Evolutionary conservation across 2,888 invertebrate genomes (phyloP).

Genomic region (Parnassius apollo): DNA sequence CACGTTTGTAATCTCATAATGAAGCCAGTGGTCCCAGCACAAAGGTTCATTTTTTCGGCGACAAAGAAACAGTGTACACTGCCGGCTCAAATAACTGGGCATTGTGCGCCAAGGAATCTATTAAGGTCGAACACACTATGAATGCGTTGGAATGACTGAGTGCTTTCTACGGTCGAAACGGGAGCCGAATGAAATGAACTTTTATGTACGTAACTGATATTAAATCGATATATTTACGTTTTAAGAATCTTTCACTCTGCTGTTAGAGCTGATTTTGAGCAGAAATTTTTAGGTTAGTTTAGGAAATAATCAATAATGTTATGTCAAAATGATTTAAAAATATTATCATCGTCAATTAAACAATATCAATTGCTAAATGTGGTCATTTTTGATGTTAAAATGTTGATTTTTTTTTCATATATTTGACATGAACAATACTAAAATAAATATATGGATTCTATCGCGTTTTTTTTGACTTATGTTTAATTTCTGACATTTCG

Average conservation of each 20-base stretch:
- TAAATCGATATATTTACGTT: constrained; percentile 36
- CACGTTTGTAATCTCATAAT: constrained; percentile 56
- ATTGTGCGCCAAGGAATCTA: constrained; percentile 61
- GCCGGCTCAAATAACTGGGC: constrained; percentile 54
- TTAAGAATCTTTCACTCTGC: neutral
- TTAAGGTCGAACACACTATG: constrained; percentile 47
- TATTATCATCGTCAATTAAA: no score
- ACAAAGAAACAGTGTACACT: constrained; percentile 45
- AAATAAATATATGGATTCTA: no score
- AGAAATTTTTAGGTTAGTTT: no score
- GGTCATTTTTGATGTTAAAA: no score
- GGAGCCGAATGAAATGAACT: constrained; percentile 39
- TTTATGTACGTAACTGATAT: constrained; percentile 42
- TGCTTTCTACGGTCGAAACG: constrained; percentile 43
- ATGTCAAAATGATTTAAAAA: no score
- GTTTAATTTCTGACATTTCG: no score
- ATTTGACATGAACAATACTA: no score
- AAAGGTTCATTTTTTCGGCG: constrained; percentile 49
- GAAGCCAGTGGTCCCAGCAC: constrained; percentile 47
- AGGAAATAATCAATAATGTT: no score
- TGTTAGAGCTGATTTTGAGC: neutral
- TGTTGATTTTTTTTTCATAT: no score
- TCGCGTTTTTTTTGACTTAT: no score
- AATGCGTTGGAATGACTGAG: constrained; percentile 48
- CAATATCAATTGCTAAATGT: no score